Evolutionary conservation across 1,140 invertebrate species (phyloP), one percentile per base, ranked within the genome.

Genomic region (Nomia melanderi): DNA sequence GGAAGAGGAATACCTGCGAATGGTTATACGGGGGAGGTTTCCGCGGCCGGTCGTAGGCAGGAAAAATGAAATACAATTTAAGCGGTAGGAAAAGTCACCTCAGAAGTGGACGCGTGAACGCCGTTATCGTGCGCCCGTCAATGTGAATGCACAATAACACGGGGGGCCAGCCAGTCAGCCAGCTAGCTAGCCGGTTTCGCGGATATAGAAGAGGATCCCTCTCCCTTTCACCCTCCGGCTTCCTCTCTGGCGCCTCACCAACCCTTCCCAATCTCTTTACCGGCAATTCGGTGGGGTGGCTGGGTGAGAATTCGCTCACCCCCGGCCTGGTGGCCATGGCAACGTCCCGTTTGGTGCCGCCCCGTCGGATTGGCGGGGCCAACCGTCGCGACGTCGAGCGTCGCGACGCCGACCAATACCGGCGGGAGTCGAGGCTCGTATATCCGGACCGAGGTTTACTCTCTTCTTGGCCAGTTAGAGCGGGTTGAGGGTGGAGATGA

Each of bases 321-420:
- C 56, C 74, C 39, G 71, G 47, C 59, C 53, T n/a, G 69, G 87
- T 88, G 78, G 67, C 88, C 88, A 89, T 88, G 87, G 79, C 54
- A 85, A 89, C 88, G 82, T 8, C 12, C 27, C 14, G 1, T 4
- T 17, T 25, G 63, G 76, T 65, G 57, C 27, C 87, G 87, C 87
- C 88, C 83, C 57, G 71, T n/a, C 31, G 23, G 31, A 12, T 0
- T 12, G n/a, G 12, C 57, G 33, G 69, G 72, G 31, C 86, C 88
- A 89, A 89, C 85, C 88, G 82, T 59, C 59, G 41, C 72, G 70
- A 59, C 79, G 76, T 27, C 39, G 25, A 60, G 82, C 82, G 70
- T 72, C 78, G 77, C 81, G 80, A 85, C 80, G 71, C 82, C 77
- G 77, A 70, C 87, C 87, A 89, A 84, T 88, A 47, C 82, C 82